Evolutionary conservation across 2,797 vertebrate genomes (phyloP).

Genomic region (Poecilia gillii): DNA sequence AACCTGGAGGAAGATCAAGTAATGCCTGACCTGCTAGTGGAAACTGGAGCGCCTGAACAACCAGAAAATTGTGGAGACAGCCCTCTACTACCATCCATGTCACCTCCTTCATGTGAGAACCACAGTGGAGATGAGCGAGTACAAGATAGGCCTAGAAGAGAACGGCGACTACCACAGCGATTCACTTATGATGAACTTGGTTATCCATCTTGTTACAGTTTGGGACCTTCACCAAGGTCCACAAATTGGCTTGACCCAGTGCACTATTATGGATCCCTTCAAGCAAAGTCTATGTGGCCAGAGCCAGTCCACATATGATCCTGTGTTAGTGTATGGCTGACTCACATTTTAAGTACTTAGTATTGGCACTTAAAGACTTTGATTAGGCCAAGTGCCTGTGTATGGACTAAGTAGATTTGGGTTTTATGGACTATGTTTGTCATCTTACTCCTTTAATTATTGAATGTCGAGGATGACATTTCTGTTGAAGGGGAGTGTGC

Average conservation of each 20-base stretch:
- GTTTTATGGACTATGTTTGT: too few species aligned
- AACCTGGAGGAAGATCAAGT: not conserved
- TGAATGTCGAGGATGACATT: too few species aligned
- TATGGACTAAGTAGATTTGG: too few species aligned
- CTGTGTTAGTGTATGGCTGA: too few species aligned
- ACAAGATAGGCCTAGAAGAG: not conserved
- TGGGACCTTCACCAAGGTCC: not conserved
- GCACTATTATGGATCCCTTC: not conserved
- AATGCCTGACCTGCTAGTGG: not conserved
- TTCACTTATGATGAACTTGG: slow-evolving; percentile 3
- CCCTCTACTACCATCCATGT: not conserved
- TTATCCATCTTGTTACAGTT: not conserved
- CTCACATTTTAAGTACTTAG: too few species aligned
- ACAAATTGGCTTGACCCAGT: not conserved
- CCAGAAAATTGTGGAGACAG: not conserved
- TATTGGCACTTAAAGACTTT: too few species aligned
- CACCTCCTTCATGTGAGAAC: not conserved
- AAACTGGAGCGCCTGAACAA: not conserved
- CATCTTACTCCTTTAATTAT: too few species aligned
- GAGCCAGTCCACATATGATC: too few species aligned
- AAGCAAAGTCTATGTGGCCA: not conserved
- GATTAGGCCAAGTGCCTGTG: too few species aligned
- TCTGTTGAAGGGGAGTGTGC: too few species aligned
- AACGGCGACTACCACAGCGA: not conserved
- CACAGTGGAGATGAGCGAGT: not conserved